Base-by-base conservation (phyloP, 2,888 invertebrate genomes). In the Stenchaetothrips biformis region DNA sequence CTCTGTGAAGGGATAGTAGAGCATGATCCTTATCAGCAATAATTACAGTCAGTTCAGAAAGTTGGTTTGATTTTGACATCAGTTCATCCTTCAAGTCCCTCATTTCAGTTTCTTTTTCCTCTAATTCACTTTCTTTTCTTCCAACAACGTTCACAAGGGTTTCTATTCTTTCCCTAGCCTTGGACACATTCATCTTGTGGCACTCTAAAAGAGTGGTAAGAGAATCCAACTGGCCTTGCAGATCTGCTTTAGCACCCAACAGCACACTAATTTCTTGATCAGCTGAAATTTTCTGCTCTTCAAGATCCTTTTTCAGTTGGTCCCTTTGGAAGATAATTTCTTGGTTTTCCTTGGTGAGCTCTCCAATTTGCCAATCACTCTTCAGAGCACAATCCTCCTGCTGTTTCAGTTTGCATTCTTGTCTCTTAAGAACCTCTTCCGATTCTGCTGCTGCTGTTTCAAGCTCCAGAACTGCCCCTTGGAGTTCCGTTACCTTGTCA, bases 111-210 rank as follows among this genome's bases (percentile, higher is more conserved):
- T 21, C 67, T 8, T 25, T 74, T 25, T 74, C 67, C 25, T 74
- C 67, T 7, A 74, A 11, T 74, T 74, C 67, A 74, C 67, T 74
- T 21, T 74, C 67, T 25, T 74, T 74, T 21, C 67, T 74, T 21
- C 25, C 67, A 21, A 74, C 67, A 21, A 74, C 67, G 8, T 74
- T 74, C 25, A 74, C 67, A 7, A 74, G 25, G 9, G 67, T 74
- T 74, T 74, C 67, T 25, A 74, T 74, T 21, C 67, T 74, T 25
- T 74, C 67, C 25, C 67, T 7, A 7, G 67, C 67, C 67, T 74
- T 74, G 7, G 9, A 74, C 67, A 74, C 67, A 74, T 74, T 74
- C 67, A 74, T 74, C 25, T 74, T 74, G 25, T 74, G 67, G 25
- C 67, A 74, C 25, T 74, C 67, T 25, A 74, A 74, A 11, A 74